Evolutionary conservation across 2,113 vertebrate species (phyloP).

Genomic region (Macroglossus sobrinus): DNA sequence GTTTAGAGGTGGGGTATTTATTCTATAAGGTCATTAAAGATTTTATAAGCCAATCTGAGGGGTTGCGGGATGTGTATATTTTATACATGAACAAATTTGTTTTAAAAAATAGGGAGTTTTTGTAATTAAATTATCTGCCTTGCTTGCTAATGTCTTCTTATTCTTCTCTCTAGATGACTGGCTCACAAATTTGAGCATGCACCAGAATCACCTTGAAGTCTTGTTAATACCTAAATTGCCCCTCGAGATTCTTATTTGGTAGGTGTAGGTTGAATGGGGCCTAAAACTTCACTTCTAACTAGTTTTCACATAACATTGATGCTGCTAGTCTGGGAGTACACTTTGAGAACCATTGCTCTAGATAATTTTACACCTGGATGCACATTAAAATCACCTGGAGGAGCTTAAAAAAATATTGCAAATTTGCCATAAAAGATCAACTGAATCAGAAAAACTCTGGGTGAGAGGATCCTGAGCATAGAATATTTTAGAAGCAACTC

Average conservation of each 20-base stretch:
- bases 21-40: background rate
- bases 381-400: background rate
- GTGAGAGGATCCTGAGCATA: background rate
- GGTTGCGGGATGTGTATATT: background rate
- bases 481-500: background rate
- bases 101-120: background rate
- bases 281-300: background rate
- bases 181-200: background rate
- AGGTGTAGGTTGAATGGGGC: background rate
- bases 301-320: background rate
- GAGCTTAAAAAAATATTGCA: background rate
- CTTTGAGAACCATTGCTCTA: background rate
- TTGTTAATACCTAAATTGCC: background rate
- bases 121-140: background rate
- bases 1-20: constrained; percentile 34
- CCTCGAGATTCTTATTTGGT: background rate
- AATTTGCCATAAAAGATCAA: background rate
- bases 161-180: background rate
- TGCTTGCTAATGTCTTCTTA: background rate
- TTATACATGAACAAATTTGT: background rate
- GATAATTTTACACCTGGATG: background rate
- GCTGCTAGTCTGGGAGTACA: background rate
- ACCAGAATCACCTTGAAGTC: background rate
- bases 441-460: background rate
- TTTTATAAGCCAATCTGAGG: constrained; percentile 12